Evolutionary conservation across 2,888 invertebrate genomes (phyloP).

Genomic region (Archips xylosteana): DNA sequence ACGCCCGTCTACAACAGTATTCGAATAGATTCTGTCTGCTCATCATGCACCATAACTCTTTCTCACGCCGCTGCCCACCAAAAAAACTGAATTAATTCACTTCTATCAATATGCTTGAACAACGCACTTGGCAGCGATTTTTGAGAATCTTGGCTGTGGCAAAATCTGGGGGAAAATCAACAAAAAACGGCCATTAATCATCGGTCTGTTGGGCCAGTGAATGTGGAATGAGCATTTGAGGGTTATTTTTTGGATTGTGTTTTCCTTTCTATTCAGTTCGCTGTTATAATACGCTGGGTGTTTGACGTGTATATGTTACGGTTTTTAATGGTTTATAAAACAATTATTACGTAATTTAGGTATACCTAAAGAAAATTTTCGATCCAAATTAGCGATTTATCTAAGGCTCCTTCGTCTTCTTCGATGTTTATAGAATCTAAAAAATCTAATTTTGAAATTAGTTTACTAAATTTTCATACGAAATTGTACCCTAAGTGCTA

Average conservation of each 20-base stretch:
- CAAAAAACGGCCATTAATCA: slow-evolving; percentile 82
- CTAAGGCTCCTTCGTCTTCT: no score
- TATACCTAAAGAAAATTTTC: no score
- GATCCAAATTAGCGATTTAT: no score
- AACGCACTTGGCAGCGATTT: slow-evolving; percentile 66
- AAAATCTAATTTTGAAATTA: no score
- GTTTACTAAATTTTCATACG: no score
- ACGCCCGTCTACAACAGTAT: slow-evolving; percentile 22
- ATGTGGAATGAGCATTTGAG: slow-evolving; percentile 77
- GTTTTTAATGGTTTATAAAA: background rate
- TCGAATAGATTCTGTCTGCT: slow-evolving; percentile 36
- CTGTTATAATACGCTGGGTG: slow-evolving; percentile 39
- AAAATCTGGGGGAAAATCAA: slow-evolving; percentile 64
- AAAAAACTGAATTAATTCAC: slow-evolving; percentile 62
- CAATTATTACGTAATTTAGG: no score
- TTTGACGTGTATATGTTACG: slow-evolving; percentile 12
- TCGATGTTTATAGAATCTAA: no score
- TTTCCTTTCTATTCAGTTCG: slow-evolving; percentile 59
- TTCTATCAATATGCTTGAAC: slow-evolving; percentile 78
- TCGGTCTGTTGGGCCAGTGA: slow-evolving; percentile 72
- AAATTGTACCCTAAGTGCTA: no score
- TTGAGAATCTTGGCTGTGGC: slow-evolving; percentile 64
- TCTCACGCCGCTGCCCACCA: slow-evolving; percentile 43
- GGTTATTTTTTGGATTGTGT: slow-evolving; percentile 66
- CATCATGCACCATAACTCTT: slow-evolving; percentile 39